Evolutionary conservation across 2,888 invertebrate genomes (phyloP).

Genomic region (Clepsis dumicolana): DNA sequence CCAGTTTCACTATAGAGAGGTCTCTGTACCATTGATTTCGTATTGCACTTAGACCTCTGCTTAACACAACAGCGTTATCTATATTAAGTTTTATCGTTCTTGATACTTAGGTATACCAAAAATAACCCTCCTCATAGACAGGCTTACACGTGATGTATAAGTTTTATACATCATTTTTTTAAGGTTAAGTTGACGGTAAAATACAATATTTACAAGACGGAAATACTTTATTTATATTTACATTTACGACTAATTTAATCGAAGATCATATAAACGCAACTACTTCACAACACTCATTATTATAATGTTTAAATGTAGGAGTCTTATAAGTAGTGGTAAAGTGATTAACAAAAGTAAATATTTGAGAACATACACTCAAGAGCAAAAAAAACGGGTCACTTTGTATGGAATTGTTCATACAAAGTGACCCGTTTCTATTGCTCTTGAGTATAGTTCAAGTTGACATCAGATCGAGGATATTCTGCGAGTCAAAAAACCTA

Average conservation of each 20-base stretch:
- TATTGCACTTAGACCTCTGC: too few relatives aligned
- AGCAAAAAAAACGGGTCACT: too few relatives aligned
- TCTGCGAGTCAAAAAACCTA: too few relatives aligned
- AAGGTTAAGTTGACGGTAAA: slow-evolving; percentile 45
- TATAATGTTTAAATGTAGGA: slow-evolving; percentile 10
- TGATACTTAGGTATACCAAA: not conserved
- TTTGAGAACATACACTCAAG: not conserved
- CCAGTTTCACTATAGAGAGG: too few relatives aligned
- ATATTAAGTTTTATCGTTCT: too few relatives aligned
- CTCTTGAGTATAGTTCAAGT: too few relatives aligned
- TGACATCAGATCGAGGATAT: not conserved
- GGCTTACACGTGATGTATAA: not conserved
- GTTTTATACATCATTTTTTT: not conserved
- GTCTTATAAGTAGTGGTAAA: not conserved
- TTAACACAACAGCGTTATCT: too few relatives aligned
- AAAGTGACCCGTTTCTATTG: too few relatives aligned
- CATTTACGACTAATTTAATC: slow-evolving; percentile 20
- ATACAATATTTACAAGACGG: slow-evolving; percentile 60
- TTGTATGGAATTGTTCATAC: too few relatives aligned
- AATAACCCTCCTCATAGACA: not conserved
- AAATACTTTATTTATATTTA: slow-evolving; percentile 12
- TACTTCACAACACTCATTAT: slow-evolving; percentile 41
- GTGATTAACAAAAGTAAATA: slow-evolving; percentile 8
- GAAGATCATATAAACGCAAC: slow-evolving; percentile 22
- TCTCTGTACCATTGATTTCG: too few relatives aligned